phyloP scores from a whole-genome alignment of 2,888 invertebrate genomes.

The Celastrina argiolus region DNA sequence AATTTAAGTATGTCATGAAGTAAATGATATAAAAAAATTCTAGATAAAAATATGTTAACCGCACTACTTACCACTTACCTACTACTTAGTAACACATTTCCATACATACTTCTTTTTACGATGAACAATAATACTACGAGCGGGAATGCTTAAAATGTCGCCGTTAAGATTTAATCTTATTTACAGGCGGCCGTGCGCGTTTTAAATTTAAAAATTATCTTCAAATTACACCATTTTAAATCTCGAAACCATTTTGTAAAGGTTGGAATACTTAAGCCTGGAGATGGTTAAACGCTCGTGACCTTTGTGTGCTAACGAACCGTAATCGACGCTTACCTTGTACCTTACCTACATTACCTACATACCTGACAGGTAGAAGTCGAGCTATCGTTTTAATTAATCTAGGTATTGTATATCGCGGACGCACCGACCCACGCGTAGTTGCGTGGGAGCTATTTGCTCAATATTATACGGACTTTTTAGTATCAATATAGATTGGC shows the following conservation, averaged over 20 bases:
- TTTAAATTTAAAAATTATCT: slow-evolving; percentile 19
- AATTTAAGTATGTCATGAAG: no score
- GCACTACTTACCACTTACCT: no score
- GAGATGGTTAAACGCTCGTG: slow-evolving; percentile 6
- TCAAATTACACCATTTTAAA: slow-evolving; percentile 15
- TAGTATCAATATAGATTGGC: not conserved
- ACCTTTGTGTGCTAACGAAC: slow-evolving; percentile 16
- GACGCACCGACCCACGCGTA: not conserved
- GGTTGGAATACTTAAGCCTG: slow-evolving; percentile 13
- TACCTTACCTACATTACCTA: no score
- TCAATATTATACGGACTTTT: not conserved
- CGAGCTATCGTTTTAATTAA: slow-evolving; percentile 7
- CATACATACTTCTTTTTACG: not conserved
- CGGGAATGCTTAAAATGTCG: slow-evolving; percentile 9
- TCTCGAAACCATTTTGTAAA: slow-evolving; percentile 12
- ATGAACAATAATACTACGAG: slow-evolving; percentile 6
- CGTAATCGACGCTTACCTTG: slow-evolving; percentile 2
- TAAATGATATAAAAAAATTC: not conserved
- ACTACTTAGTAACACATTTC: slow-evolving; percentile 4
- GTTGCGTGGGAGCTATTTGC: slow-evolving; percentile 1
- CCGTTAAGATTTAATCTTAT: slow-evolving; percentile 14
- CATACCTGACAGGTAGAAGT: not conserved
- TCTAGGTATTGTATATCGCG: not conserved
- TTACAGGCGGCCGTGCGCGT: not conserved
- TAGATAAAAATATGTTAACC: not conserved